phyloP scores from a whole-genome alignment of 2,888 invertebrate genomes.

The Cryptophagus acutangulus region DNA sequence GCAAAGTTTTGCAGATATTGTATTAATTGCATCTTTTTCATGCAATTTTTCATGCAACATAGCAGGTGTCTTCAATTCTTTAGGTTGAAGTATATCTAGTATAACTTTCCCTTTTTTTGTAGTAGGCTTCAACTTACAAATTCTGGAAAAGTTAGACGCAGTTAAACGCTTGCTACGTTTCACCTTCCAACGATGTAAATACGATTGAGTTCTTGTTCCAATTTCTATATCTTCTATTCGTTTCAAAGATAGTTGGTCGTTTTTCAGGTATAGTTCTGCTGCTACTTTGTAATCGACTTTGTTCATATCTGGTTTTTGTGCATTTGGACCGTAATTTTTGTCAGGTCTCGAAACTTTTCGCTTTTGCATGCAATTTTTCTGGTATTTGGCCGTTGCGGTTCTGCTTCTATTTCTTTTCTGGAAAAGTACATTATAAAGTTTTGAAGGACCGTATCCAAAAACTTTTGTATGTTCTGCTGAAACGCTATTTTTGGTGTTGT shows the following conservation, averaged over 20 bases:
- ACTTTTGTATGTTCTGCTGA: constrained; percentile 2
- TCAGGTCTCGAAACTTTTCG: neutral
- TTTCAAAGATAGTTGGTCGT: too few species aligned
- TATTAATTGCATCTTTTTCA: constrained; percentile 25
- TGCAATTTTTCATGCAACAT: constrained; percentile 30
- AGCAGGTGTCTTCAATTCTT: constrained; percentile 27
- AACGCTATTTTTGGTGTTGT: constrained; percentile 10
- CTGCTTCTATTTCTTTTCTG: too few species aligned
- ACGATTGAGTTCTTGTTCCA: constrained; percentile 14
- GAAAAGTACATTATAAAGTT: neutral
- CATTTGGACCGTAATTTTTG: constrained; percentile 5
- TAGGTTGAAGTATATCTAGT: constrained; percentile 24
- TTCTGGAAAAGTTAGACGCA: constrained; percentile 36
- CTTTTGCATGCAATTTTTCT: neutral
- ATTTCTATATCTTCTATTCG: neutral
- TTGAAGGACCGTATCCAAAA: constrained; percentile 2
- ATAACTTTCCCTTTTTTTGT: constrained; percentile 26
- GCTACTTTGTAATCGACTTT: constrained; percentile 6
- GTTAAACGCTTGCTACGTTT: constrained; percentile 34
- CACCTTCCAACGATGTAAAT: constrained; percentile 26
- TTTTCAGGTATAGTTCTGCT: constrained; percentile 3
- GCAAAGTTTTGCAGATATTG: constrained; percentile 24
- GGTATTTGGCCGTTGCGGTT: neutral
- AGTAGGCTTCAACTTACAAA: constrained; percentile 26
- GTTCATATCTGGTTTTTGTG: constrained; percentile 8